phyloP scores from a whole-genome alignment of 2,113 vertebrate species.

The Apistogramma diplotaenia region DNA sequence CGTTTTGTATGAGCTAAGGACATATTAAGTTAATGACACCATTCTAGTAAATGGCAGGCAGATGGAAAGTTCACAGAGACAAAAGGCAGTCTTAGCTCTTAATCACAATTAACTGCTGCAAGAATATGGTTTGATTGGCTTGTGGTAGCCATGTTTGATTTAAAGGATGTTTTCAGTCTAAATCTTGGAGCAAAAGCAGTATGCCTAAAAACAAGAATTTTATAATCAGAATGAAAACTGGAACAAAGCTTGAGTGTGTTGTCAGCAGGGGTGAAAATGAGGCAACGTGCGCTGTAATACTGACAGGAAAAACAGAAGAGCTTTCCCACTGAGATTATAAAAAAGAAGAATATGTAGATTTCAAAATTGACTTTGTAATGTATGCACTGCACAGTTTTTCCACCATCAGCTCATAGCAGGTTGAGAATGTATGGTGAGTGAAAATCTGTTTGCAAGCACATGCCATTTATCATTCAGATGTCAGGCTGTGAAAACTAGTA shows the following conservation, averaged over 20 bases:
- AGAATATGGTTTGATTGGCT: constrained; percentile 39
- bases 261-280: neutral
- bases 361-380: neutral
- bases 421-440: neutral
- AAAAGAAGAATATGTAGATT: neutral
- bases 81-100: constrained; percentile 61
- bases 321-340: neutral
- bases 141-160: neutral
- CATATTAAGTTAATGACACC: constrained; percentile 66
- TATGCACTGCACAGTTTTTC: neutral
- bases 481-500: neutral
- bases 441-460: neutral
- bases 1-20: constrained; percentile 47
- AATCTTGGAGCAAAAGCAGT: neutral
- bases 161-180: neutral
- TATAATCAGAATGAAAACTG: neutral
- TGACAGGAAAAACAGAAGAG: neutral
- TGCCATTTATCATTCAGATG: neutral
- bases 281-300: neutral
- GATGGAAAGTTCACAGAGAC: constrained; percentile 66
- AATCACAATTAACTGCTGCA: constrained; percentile 63
- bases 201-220: neutral
- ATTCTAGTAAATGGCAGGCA: constrained; percentile 67
- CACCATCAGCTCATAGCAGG: neutral
- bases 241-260: neutral